A percentile compares a stretch with the other conserved stretches of the same genome.
Conservation (phyloP, 2,888 invertebrate genomes). For the Ochlodes sylvanus region DNA sequence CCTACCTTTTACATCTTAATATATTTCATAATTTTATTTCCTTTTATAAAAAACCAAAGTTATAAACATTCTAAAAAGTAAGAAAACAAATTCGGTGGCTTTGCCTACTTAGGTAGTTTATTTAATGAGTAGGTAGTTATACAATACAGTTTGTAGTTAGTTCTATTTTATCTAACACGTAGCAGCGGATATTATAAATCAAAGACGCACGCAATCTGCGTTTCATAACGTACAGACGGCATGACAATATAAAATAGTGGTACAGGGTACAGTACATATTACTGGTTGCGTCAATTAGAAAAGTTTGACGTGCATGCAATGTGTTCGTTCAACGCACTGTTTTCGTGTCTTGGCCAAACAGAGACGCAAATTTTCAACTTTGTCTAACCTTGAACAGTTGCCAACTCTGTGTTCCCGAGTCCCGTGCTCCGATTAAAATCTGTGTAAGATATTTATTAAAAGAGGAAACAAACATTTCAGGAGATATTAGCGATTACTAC, state of each 20-base stretch:
- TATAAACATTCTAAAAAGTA: no score
- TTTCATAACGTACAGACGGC: conserved; percentile 25
- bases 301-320: conserved; percentile 59
- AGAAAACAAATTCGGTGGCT: no score
- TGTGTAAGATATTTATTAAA: conserved; percentile 60
- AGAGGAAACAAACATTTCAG: conserved; percentile 58
- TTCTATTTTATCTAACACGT: conserved; percentile 7
- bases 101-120: no score
- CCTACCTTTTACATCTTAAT: no score
- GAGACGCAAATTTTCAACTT: conserved; percentile 76
- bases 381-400: conserved; percentile 76
- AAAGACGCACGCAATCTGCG: conserved; percentile 18
- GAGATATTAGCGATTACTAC: conserved; percentile 15
- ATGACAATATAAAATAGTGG: conserved; percentile 26
- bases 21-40: no score
- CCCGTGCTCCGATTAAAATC: conserved; percentile 63
- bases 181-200: conserved; percentile 12
- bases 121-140: no score
- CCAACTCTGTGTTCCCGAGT: conserved; percentile 70
- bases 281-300: conserved; percentile 60
- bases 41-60: no score
- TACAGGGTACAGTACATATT: conserved; percentile 27
- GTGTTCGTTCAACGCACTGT: conserved; percentile 64
- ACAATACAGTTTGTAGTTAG: not conserved
- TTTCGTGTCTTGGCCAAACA: conserved; percentile 72